Conservation (phyloP, 2,797 vertebrate species). For the Xiphorhynchus erythropygius region DNA sequence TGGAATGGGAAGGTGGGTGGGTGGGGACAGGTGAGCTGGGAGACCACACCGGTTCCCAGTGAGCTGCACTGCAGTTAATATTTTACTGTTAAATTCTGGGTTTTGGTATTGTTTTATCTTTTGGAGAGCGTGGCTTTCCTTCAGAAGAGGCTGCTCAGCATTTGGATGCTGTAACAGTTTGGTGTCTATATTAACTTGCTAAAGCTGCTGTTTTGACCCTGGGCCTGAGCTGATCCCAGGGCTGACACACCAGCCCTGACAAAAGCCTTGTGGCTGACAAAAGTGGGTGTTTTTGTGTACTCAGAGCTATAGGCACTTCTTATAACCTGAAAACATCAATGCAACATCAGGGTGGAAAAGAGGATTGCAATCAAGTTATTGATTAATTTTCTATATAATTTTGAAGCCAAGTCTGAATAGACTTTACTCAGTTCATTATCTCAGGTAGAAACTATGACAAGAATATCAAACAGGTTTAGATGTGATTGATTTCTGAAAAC, state of each 20-base stretch:
- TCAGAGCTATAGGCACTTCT: not conserved
- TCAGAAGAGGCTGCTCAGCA: not conserved
- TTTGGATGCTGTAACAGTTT: not conserved
- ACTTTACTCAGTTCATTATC: constrained; percentile 4
- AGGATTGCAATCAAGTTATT: not conserved
- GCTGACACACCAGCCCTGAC: not conserved
- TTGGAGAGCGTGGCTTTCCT: not conserved
- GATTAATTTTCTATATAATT: not conserved
- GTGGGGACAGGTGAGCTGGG: not conserved
- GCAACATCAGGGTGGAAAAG: not conserved
- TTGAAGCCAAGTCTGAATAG: not conserved
- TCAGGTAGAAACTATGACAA: not conserved
- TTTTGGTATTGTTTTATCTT: not conserved
- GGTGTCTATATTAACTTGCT: not conserved
- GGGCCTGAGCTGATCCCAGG: not conserved
- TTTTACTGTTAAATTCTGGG: not conserved
- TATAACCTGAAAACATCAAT: not conserved
- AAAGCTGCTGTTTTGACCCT: not conserved
- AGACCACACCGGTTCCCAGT: not conserved
- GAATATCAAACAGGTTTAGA: not conserved
- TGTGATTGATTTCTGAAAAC: not conserved
- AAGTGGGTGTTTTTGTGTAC: not conserved
- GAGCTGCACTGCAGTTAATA: not conserved
- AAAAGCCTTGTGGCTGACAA: not conserved
- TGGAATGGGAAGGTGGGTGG: not conserved